phyloP scores from a whole-genome alignment of 2,113 vertebrate genomes.

The Leptodactylus fuscus region DNA sequence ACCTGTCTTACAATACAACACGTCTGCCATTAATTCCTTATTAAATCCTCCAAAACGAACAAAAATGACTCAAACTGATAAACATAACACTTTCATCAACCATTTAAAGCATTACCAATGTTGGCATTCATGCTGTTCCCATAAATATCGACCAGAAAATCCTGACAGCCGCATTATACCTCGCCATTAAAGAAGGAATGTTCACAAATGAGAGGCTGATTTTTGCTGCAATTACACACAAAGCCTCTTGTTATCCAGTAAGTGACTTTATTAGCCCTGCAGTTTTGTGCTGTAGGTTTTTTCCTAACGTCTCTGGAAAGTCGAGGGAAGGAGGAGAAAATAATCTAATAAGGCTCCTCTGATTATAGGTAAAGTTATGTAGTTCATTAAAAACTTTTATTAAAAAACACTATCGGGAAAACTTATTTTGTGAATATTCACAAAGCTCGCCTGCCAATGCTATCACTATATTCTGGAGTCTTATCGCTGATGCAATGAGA shows the following conservation, averaged over 20 bases:
- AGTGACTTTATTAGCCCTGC: not conserved
- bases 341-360: no score
- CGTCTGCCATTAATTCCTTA: not conserved
- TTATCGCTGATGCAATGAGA: no score
- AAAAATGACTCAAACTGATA: not conserved
- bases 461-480: no score
- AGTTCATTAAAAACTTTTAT: no score
- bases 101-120: not conserved
- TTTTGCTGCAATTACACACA: not conserved
- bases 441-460: no score
- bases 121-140: not conserved
- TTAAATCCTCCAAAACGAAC: slow-evolving; percentile 9
- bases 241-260: not conserved
- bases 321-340: not conserved
- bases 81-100: slow-evolving; percentile 14
- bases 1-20: not conserved
- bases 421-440: no score
- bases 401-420: no score
- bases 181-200: not conserved
- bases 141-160: slow-evolving; percentile 7
- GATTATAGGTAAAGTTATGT: no score
- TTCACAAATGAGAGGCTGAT: not conserved
- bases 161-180: not conserved
- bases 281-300: not conserved
- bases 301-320: not conserved